Evolutionary conservation across 2,797 vertebrate genomes (phyloP).

Genomic region (Ispidina picta): DNA sequence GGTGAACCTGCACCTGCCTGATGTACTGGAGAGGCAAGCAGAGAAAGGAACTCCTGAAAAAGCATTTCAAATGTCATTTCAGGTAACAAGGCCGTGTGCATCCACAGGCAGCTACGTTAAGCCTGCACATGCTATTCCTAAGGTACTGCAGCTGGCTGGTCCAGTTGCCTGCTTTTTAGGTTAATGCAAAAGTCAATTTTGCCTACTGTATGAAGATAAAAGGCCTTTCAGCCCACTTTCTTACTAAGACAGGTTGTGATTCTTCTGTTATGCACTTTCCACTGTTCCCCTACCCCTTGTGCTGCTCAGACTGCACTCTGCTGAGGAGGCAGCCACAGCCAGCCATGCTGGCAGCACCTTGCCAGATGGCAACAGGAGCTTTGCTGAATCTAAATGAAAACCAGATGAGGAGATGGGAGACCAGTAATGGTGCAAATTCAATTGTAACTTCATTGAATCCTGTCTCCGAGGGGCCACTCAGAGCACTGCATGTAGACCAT

Average conservation of each 20-base stretch:
- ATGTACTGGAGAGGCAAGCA: neutral
- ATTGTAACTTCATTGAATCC: neutral
- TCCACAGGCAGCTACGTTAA: neutral
- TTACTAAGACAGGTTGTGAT: neutral
- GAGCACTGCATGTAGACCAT: neutral
- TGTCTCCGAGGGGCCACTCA: rapidly evolving
- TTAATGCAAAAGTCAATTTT: neutral
- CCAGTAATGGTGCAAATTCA: neutral
- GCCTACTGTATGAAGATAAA: neutral
- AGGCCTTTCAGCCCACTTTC: neutral
- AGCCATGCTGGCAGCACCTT: neutral
- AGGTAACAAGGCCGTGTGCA: neutral
- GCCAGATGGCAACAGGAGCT: rapidly evolving
- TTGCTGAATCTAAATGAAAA: neutral
- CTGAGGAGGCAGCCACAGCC: neutral
- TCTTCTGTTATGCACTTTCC: neutral
- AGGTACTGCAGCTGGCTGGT: neutral
- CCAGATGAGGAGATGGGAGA: neutral
- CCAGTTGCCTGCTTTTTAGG: neutral
- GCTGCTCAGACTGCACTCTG: neutral
- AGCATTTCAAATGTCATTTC: neutral
- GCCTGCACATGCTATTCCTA: neutral
- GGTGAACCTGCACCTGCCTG: neutral
- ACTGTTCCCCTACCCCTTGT: neutral
- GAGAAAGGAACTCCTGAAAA: neutral